These are phyloP conservation scores for Rhopalosiphum padi DNA, from an alignment of 1,140 invertebrate genomes.

Conservation along the genomic window DNA sequence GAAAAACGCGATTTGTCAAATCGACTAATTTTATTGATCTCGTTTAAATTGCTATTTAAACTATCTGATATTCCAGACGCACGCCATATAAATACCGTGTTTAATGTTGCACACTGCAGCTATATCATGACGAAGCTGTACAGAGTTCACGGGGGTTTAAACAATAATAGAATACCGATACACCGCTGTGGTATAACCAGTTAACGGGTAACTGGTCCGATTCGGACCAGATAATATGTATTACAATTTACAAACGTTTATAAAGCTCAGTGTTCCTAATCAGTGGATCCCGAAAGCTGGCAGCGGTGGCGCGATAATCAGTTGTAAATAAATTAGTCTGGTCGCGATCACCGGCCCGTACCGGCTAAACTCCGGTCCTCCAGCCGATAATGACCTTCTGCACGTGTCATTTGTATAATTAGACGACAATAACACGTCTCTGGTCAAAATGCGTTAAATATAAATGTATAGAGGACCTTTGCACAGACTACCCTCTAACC, in stretches of 20 bases:
- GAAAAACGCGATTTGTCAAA: not conserved
- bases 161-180: not conserved
- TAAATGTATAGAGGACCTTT: not conserved
- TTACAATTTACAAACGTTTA: not conserved
- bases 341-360: conserved; percentile 21
- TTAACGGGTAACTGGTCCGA: not conserved
- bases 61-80: not conserved
- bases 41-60: not conserved
- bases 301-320: not conserved
- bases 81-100: not conserved
- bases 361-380: not conserved
- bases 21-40: conserved; percentile 4
- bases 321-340: conserved; percentile 55
- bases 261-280: not conserved
- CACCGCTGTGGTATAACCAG: not conserved
- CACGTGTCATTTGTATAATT: conserved; percentile 53
- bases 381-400: conserved; percentile 44
- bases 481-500: not conserved
- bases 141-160: not conserved
- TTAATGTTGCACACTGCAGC: not conserved
- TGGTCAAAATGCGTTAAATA: not conserved
- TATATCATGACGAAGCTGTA: not conserved
- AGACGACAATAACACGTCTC: conserved; percentile 26
- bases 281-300: not conserved
- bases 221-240: not conserved